Evolutionary conservation across 35 echinoderm and acorn worm species (phyloP), one percentile per base, ranked within the genome.

Genomic region (Strongylocentrotus purpuratus): DNA sequence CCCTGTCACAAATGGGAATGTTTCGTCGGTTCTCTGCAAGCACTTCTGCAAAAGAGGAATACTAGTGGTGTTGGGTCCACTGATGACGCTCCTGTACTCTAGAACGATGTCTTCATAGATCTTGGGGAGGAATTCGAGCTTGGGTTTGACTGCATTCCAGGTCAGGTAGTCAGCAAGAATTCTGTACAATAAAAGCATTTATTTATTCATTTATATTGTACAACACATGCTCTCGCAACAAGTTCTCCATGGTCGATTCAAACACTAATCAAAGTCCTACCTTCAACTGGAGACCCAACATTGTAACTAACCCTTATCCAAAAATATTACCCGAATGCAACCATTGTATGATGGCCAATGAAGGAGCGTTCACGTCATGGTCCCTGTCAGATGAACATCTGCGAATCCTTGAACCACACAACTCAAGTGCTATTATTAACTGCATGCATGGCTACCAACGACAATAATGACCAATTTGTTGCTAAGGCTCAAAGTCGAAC

Each of bases 1-100:
- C 5, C 98, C 98, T 0, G 98, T 99, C 9, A 97, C 97, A 86
- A 98, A 97, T 0, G 96, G 96, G 59, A 99, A 95, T 1, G 94
- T 94, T 31, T 46, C 33, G 45, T 99, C 97, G 0, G 97, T 97
- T 25, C 90, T 47, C 15, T 33, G 31, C 11, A 97, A 87, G 86
- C 98, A 99, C 32, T 85, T 90, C 94, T 98, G 58, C 98, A 97
- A 99, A 13, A 94, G 28, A 28, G 96, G 97, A 8, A 87, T n/a
- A n/a, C n/a, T 85, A 1, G 94, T 31, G 31, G 87, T 94, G n/a
- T 46, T 70, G 15, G 95, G 78, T 35, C 98, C 98, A 12, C 95
- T 86, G 18, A 96, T 32, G 0, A 94, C 94, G 32, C 55, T 88
- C 28, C 65, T 92, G 88, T 96, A 99, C 45, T 97, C 95, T 31